Evolutionary conservation across 2,113 vertebrate species (phyloP), one percentile per base, ranked within the genome.

Genomic region (Dromiciops gliroides): DNA sequence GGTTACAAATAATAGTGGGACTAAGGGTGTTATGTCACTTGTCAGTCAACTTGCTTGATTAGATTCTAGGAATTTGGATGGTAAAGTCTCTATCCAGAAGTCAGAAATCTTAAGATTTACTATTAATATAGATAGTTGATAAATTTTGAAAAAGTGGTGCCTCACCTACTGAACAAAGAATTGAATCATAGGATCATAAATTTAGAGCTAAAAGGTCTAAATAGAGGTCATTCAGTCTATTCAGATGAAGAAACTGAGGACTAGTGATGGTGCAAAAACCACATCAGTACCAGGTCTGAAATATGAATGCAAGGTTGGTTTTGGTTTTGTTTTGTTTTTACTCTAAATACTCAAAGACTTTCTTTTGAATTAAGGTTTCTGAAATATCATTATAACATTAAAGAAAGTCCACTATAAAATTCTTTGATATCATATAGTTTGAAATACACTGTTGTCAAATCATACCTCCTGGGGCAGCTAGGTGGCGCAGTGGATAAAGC

Each of bases 351-450:
- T 83, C 16, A n/a, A n/a, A n/a, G n/a, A n/a, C n/a, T 44, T 83
- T 83, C 89, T 56, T 91, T n/a, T 9, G 56, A 10, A 5, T 48
- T 51, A 94, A 95, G 51, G 95, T 89, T 93, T 37, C 26, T 89
- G 12, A 92, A 53, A 22, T 50, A 50, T 51, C n/a, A 90, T 24
- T 37, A 44, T 14, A 91, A 93, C 90, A 90, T 92, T 75, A 44
- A 48, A 94, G 89, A 89, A 94, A 93, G 48, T n/a, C 4, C 9
- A 90, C 48, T 92, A 83, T 51, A 67, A 92, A 92, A 90, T 92
- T 24, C 11, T 7, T 50, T 37, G 12, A 31, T 49, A 92, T 28
- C 51, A n/a, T 67, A 92, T 23, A 11, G n/a, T 90, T 95, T 88
- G 50, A 48, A 16, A 93, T 48, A 52, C 7, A n/a, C 2, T 53